A percentile compares a stretch with the other conserved stretches of the same genome.
phyloP scores from a whole-genome alignment of 2,888 invertebrate species.

The Syrphus vitripennis region DNA sequence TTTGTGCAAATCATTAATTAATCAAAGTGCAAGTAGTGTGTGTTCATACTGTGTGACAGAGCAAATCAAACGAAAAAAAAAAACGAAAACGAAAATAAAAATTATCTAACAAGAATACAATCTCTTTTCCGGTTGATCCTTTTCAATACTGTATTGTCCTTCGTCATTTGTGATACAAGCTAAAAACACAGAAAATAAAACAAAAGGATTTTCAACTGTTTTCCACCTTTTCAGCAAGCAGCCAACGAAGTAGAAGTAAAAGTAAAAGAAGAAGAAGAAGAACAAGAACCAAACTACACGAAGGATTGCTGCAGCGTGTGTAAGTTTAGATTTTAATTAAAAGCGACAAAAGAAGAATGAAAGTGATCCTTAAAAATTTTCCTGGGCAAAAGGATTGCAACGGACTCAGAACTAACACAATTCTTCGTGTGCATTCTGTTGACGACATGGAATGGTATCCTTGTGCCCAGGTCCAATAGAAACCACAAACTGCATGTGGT shows the following conservation, averaged over 20 bases:
- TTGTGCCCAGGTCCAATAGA: background rate
- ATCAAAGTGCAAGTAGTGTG: constrained; percentile 69
- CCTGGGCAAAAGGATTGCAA: background rate
- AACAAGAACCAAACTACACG: constrained; percentile 11
- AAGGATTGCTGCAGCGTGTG: constrained; percentile 58
- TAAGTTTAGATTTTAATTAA: constrained; percentile 72
- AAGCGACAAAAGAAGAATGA: constrained; percentile 65
- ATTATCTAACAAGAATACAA: constrained; percentile 30
- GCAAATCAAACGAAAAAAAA: background rate
- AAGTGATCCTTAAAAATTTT: constrained; percentile 66
- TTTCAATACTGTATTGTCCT: constrained; percentile 51
- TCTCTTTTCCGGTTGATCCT: constrained; percentile 61
- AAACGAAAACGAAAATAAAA: constrained; percentile 1
- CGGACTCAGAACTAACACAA: constrained; percentile 10
- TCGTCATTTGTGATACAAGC: constrained; percentile 30
- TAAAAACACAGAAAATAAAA: background rate
- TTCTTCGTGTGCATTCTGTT: constrained; percentile 31
- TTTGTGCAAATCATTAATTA: constrained; percentile 65
- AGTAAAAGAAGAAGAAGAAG: background rate
- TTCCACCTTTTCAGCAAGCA: constrained; percentile 40
- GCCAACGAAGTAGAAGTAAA: too few relatives aligned
- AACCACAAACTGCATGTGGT: constrained; percentile 68
- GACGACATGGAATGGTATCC: constrained; percentile 37
- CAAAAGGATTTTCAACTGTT: constrained; percentile 45
- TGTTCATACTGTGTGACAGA: constrained; percentile 40